Percentiles rank a stretch among this genome's conserved stretches.
phyloP scores from a whole-genome alignment of 2,113 vertebrate species.

The Rhipidura dahli region DNA sequence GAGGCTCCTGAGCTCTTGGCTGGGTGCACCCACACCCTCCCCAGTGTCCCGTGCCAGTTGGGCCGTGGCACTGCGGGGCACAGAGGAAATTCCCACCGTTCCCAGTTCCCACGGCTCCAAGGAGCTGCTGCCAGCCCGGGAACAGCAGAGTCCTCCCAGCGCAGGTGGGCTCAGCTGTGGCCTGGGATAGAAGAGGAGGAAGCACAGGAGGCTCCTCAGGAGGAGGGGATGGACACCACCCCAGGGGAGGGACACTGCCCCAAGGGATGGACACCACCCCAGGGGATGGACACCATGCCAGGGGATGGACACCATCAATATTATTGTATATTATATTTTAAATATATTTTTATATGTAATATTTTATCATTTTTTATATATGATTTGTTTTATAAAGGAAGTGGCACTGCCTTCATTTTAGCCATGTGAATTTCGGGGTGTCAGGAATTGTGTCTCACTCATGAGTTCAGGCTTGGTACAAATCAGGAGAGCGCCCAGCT shows the following conservation, averaged over 20 bases:
- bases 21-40: not conserved
- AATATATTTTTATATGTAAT: too few relatives aligned
- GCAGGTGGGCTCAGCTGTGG: not conserved
- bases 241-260: too few relatives aligned
- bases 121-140: not conserved
- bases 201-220: not conserved
- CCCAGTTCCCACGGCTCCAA: fast-evolving
- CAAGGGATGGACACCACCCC: too few relatives aligned
- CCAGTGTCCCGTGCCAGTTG: fast-evolving
- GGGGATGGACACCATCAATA: not conserved
- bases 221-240: not conserved
- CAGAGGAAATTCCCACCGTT: fast-evolving
- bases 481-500: not conserved
- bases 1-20: not conserved
- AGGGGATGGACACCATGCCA: not conserved
- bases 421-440: not conserved
- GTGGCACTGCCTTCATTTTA: not conserved
- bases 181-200: not conserved
- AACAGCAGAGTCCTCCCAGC: fast-evolving
- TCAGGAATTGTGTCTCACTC: too few relatives aligned
- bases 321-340: too few relatives aligned
- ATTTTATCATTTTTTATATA: not conserved
- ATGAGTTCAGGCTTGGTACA: not conserved
- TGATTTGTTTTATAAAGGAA: not conserved
- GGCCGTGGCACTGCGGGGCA: fast-evolving